Evolutionary conservation across 2,797 vertebrate genomes (phyloP).

Genomic region (Spinibarbus caldwelli): DNA sequence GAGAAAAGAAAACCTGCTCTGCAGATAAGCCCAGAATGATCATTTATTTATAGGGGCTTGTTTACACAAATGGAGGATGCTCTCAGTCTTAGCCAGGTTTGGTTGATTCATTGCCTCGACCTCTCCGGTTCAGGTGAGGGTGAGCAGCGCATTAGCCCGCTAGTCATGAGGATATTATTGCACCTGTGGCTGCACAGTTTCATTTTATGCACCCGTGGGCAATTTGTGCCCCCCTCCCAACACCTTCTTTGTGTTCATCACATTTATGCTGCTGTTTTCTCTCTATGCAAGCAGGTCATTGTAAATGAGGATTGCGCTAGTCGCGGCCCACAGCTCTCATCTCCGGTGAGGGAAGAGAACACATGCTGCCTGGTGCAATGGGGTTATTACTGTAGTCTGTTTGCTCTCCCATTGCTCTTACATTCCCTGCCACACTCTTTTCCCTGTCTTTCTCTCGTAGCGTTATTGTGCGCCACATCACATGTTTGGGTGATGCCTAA

Average conservation of each 20-base stretch:
- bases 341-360: constrained; percentile 21
- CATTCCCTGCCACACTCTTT: not conserved
- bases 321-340: constrained; percentile 33
- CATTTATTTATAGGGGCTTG: constrained; percentile 63
- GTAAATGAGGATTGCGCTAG: constrained; percentile 40
- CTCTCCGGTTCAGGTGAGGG: constrained; percentile 57
- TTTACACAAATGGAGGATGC: constrained; percentile 61
- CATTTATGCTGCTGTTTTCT: constrained; percentile 33
- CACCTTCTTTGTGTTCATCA: constrained; percentile 48
- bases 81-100: constrained; percentile 38
- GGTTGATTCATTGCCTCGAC: constrained; percentile 56
- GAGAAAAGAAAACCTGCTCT: constrained; percentile 20
- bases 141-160: constrained; percentile 52
- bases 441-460: not conserved
- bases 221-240: constrained; percentile 50
- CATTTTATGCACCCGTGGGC: constrained; percentile 58
- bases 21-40: constrained; percentile 56
- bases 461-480: constrained; percentile 1
- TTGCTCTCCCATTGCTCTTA: constrained; percentile 22
- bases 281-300: constrained; percentile 44
- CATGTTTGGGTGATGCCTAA: constrained; percentile 33
- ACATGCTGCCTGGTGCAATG: constrained; percentile 44
- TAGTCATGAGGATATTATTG: constrained; percentile 43
- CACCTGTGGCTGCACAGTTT: constrained; percentile 56
- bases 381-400: constrained; percentile 43